Base-by-base conservation (phyloP, 2,113 vertebrate genomes). In the Eonycteris spelaea region DNA sequence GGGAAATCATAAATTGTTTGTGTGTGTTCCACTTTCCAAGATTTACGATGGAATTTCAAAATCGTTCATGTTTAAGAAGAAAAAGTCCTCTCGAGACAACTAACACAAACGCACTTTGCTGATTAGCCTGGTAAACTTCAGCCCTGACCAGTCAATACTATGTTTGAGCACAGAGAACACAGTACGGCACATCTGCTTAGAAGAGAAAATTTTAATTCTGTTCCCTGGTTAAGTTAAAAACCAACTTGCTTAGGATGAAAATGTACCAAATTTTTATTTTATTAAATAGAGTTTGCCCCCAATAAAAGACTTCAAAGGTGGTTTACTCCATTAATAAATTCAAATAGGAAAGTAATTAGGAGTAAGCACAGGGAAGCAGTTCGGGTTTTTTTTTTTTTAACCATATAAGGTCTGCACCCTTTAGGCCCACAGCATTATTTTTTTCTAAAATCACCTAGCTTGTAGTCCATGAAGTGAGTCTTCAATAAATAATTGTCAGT, bases 291-390 rank as follows among this genome's bases (percentile, higher is more conserved):
- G 57, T 63, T 45, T 95, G 28, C n/a, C 35, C 7, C 48, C 45
- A 85, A 24, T 74, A 33, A 82, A 86, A 43, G 33, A 73, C 24
- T 91, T 91, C 73, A 53, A 94, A 82, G 51, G 26, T 79, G n/a
- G n/a, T 80, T 85, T 85, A 53, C 24, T 61, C n/a, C 73, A 79
- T 38, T 75, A 95, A 43, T 79, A 65, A 83, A 91, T 68, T 89
- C 78, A 94, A 82, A 68, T 92, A 88, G 82, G 38, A 84, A 88
- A 79, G 43, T 28, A 45, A 91, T n/a, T 48, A 82, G 33, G 24
- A 78, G 22, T 82, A 63, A 40, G 38, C 45, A 43, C 48, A 43
- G n/a, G 26, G 33, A 94, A 78, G 22, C 21, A 6, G 86, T 24
- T 78, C 6, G 1, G 55, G 1, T 21, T 12, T 63, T 63, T 21